phyloP scores from a whole-genome alignment of 2,113 vertebrate genomes.

The Semicossyphus pulcher region DNA sequence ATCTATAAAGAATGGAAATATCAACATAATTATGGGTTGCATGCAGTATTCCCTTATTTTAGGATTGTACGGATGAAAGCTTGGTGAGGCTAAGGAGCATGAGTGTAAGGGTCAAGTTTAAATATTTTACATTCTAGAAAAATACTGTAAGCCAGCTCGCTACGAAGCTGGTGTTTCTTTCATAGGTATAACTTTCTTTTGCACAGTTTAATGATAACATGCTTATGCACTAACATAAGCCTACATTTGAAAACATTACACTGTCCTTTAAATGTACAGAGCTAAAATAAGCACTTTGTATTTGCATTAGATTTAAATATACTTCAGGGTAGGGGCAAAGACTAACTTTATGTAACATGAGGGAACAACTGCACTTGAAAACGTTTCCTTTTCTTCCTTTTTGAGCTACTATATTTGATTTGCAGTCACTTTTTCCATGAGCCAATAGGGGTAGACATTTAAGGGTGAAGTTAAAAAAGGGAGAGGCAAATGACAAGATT shows the following conservation, averaged over 20 bases:
- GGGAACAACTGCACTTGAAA: slow-evolving; percentile 18
- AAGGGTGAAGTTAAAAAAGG: slow-evolving; percentile 80
- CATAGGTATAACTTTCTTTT: too few species aligned
- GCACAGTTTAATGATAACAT: background rate
- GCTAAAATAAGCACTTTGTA: slow-evolving; percentile 1
- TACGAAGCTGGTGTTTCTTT: slow-evolving; percentile 34
- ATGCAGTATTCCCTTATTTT: slow-evolving; percentile 45
- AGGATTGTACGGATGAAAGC: slow-evolving; percentile 44
- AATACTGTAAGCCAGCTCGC: slow-evolving; percentile 38
- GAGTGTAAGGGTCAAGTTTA: slow-evolving; percentile 48
- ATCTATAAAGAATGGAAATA: slow-evolving; percentile 18
- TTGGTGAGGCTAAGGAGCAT: slow-evolving; percentile 81
- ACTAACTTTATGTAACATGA: background rate
- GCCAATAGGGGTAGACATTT: slow-evolving; percentile 75
- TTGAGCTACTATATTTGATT: slow-evolving; percentile 28
- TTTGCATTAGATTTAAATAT: slow-evolving; percentile 7
- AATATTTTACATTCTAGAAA: slow-evolving; percentile 13
- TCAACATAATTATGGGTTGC: slow-evolving; percentile 40
- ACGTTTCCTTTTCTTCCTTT: slow-evolving; percentile 5
- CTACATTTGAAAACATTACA: slow-evolving; percentile 12
- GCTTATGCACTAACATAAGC: slow-evolving; percentile 3
- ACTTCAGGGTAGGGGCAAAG: background rate
- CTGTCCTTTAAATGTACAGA: slow-evolving; percentile 4
- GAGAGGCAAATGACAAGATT: slow-evolving; percentile 91
- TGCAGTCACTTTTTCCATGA: slow-evolving; percentile 66